A percentile compares a stretch with the other conserved stretches of the same genome.
phyloP scores from a whole-genome alignment of 2,113 vertebrate genomes.

The Glaucomys volans region DNA sequence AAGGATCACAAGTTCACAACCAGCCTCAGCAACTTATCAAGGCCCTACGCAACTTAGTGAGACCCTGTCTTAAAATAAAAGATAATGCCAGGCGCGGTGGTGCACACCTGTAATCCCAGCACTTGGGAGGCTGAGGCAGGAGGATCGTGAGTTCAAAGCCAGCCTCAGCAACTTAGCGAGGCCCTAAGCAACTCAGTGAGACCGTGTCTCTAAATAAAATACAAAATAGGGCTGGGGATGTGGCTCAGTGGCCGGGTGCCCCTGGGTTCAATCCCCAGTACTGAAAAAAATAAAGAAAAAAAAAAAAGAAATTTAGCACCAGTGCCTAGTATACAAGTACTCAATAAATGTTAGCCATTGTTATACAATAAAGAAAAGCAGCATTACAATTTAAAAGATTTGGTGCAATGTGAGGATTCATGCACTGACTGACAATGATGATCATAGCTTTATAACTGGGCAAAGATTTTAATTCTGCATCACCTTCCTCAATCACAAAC shows the following conservation, averaged over 20 bases:
- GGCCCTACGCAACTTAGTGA: background rate
- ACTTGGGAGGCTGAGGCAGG: too few relatives aligned
- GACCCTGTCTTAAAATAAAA: background rate
- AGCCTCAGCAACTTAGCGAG: too few relatives aligned
- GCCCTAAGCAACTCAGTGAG: too few relatives aligned
- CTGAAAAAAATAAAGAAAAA: background rate
- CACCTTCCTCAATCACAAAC: background rate
- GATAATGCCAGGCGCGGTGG: background rate
- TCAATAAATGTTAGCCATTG: background rate
- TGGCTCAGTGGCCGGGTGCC: background rate
- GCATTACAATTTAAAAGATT: background rate
- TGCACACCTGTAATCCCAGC: too few relatives aligned
- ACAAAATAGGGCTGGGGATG: background rate
- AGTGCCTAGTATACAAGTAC: background rate
- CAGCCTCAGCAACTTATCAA: background rate
- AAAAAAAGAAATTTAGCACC: background rate
- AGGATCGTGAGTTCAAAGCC: too few relatives aligned
- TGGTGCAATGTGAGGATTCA: background rate
- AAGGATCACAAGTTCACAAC: background rate
- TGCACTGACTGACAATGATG: background rate
- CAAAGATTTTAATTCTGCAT: constrained; percentile 19
- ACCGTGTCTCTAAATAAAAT: background rate
- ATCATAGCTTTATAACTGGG: background rate
- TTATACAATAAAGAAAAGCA: background rate
- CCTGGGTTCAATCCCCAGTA: background rate